Base-by-base conservation (phyloP, 2,113 vertebrate species). In the Parus major region DNA sequence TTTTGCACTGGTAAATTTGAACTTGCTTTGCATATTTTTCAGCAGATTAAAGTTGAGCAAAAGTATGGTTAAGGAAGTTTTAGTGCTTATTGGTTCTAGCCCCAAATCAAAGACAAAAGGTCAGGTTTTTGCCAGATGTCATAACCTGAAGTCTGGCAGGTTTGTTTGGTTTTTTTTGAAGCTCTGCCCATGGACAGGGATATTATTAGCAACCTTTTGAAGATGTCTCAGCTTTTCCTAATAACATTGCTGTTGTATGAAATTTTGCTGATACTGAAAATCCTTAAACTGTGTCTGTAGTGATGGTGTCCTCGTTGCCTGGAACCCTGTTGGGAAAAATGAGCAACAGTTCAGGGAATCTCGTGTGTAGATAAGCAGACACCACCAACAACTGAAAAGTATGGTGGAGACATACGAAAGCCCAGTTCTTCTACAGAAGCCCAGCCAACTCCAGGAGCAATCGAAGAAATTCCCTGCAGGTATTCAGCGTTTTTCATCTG, bases 11-110 rank as follows among this genome's bases (percentile, higher is more conserved):
- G 24, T 93, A 78, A 50, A 68, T 93, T 90, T 93, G 56, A 90
- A 81, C n/a, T 90, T 66, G 47, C 47, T 93, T 90, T 93, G 80
- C 60, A 46, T 92, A 50, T 83, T 52, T 76, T 93, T 84, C 50
- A 69, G 39, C 36, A 82, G 92, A 86, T 90, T 72, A 83, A 96
- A 90, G 41, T 5, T 68, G 49, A 75, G 12, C 27, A 86, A 59
- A 83, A 90, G 52, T 49, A 18, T 27, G 19, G 7, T 36, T 78
- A 64, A 73, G 66, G 44, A 77, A 53, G 9, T 22, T 63, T 69
- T 72, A 82, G 18, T 53, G 21, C 28, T 42, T 93, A 70, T 50
- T 79, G 12, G 4, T 83, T 93, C n/a, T 81, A 86, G 47, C 12
- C 20, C 18, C 36, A 71, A 64, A 82, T 78, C 47, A 86, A 66